Conservation (phyloP, 2,888 invertebrate species). For the Erebia aethiops region DNA sequence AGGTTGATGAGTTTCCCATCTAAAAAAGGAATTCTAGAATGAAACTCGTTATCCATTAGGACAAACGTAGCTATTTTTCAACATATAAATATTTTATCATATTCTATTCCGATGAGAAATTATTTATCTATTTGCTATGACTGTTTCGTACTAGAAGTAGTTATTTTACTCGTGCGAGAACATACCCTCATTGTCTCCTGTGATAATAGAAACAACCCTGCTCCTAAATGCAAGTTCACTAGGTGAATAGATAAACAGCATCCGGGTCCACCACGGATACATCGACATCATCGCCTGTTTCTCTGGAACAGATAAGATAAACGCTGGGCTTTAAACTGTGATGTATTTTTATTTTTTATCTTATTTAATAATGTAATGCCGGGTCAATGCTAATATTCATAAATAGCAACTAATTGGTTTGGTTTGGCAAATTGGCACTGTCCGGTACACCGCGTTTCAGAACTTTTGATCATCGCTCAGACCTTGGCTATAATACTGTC, state of each 20-base stretch:
- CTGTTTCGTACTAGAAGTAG: neutral
- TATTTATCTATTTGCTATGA: neutral
- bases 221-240: constrained; percentile 54
- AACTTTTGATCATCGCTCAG: neutral
- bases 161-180: too few species aligned
- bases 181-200: neutral
- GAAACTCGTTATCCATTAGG: constrained; percentile 8
- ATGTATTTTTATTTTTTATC: constrained; percentile 34
- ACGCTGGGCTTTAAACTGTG: constrained; percentile 24
- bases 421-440: neutral
- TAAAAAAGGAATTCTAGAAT: constrained; percentile 2
- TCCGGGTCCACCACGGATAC: constrained; percentile 51
- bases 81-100: neutral
- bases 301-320: constrained; percentile 39
- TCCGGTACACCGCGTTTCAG: neutral
- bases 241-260: constrained; percentile 53
- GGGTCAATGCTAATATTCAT: constrained; percentile 24
- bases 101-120: neutral
- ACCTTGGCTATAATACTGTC: neutral
- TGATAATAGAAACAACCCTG: constrained; percentile 17
- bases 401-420: neutral
- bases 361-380: constrained; percentile 11
- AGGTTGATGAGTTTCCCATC: constrained; percentile 5
- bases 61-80: neutral
- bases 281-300: constrained; percentile 24